phyloP scores from a whole-genome alignment of 1,140 invertebrate genomes.

The Trachymyrmex septentrionalis region DNA sequence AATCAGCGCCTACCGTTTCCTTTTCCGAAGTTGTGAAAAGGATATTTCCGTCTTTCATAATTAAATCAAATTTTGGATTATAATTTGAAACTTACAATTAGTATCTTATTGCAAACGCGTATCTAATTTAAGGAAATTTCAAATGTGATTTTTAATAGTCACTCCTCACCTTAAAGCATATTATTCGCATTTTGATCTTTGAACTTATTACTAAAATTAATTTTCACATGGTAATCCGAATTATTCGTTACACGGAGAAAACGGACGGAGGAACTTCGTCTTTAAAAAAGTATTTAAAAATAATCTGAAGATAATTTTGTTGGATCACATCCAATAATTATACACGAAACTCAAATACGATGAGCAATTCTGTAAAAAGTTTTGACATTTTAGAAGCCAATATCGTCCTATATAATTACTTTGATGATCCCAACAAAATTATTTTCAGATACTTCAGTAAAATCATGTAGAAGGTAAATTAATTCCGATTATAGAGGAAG shows the following conservation, averaged over 20 bases:
- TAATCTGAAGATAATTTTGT: too few species aligned
- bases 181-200: slow-evolving; percentile 4
- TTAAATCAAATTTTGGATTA: slow-evolving; percentile 35
- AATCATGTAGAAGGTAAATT: not conserved
- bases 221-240: not conserved
- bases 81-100: not conserved
- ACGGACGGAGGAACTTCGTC: too few species aligned
- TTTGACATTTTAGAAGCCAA: too few species aligned
- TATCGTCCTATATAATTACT: too few species aligned
- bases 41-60: not conserved
- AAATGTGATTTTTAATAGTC: not conserved
- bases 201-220: not conserved
- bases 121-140: slow-evolving; percentile 8
- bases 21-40: not conserved
- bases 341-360: too few species aligned
- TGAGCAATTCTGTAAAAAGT: too few species aligned
- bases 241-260: too few species aligned
- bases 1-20: not conserved
- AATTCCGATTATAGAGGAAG: not conserved
- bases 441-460: too few species aligned
- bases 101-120: not conserved
- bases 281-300: too few species aligned
- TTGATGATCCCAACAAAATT: too few species aligned
- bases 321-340: too few species aligned
- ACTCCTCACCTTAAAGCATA: not conserved